Base-by-base conservation (phyloP, 1,140 invertebrate species). In the Rhyzopertha dominica region DNA sequence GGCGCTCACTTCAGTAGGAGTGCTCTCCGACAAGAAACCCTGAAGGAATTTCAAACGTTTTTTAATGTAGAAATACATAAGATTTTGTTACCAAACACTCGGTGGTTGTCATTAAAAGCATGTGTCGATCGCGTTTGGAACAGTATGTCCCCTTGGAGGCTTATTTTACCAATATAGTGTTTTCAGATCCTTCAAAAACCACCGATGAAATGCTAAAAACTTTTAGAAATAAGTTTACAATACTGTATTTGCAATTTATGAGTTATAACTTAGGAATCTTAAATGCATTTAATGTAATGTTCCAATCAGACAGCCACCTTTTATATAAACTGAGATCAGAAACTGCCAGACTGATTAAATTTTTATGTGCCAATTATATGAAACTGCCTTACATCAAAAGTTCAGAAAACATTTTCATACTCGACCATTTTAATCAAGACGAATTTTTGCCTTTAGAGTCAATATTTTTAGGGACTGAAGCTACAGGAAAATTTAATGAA, bases 61-160 rank as follows among this genome's bases (percentile, higher is more conserved):
- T 65, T 66, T 48, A 19, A 55, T 20, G 35, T 54, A 3, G 55
- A 47, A 25, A 55, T 52, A 30, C 63, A 68, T 43, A 66, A 66
- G 56, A 66, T 68, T 29, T 25, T 68, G 1, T 39, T 40, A 18
- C 57, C 56, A 26, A 53, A 25, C 26, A 70, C 63, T 22, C 49
- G 62, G 19, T 71, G 59, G 64, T 45, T 69, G 9, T 67, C 68
- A 4, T 22, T 67, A 18, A 51, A 69, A 46, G 37, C 43, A 18
- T 66, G 61, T 58, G 62, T 68, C 2, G 47, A 63, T 38, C 40
- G 63, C 36, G 38, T 64, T 43, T 66, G 13, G 57, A 66, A 36
- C 63, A 68, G 30, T 68, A 47, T 23, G 39, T 46, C 24, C 46
- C 59, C 30, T 41, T 70, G 13, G 53, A 58, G 25, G 36, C 44